phyloP scores from a whole-genome alignment of 2,888 invertebrate genomes.

The Oscheius sp. region DNA sequence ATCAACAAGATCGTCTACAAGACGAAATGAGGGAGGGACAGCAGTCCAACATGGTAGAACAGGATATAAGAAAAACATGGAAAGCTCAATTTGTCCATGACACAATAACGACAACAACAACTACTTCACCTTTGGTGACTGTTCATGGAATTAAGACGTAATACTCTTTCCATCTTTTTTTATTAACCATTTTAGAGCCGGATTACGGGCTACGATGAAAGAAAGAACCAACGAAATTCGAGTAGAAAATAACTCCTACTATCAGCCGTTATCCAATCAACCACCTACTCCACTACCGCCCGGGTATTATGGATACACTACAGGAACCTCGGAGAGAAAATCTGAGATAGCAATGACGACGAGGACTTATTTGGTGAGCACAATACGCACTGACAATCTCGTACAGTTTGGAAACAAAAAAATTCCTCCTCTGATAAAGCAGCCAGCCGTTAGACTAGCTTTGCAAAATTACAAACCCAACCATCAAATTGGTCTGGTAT shows the following conservation, averaged over 20 bases:
- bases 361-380: neutral
- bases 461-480: too few species aligned
- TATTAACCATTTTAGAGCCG: too few species aligned
- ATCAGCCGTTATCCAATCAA: slow-evolving; percentile 5
- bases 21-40: too few species aligned
- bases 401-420: too few species aligned
- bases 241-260: slow-evolving; percentile 14
- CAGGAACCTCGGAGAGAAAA: neutral
- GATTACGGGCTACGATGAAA: slow-evolving; percentile 9
- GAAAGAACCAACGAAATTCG: neutral
- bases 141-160: too few species aligned
- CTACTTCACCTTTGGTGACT: slow-evolving; percentile 16
- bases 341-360: slow-evolving; percentile 1
- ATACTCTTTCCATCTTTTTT: too few species aligned
- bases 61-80: neutral
- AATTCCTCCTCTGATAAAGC: too few species aligned
- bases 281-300: neutral
- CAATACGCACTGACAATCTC: too few species aligned
- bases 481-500: too few species aligned
- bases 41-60: neutral
- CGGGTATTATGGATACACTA: neutral
- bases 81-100: neutral
- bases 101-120: slow-evolving; percentile 16
- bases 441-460: too few species aligned
- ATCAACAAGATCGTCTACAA: too few species aligned